Evolutionary conservation across 1,140 invertebrate species (phyloP).

Genomic region (Cydia pomonella): DNA sequence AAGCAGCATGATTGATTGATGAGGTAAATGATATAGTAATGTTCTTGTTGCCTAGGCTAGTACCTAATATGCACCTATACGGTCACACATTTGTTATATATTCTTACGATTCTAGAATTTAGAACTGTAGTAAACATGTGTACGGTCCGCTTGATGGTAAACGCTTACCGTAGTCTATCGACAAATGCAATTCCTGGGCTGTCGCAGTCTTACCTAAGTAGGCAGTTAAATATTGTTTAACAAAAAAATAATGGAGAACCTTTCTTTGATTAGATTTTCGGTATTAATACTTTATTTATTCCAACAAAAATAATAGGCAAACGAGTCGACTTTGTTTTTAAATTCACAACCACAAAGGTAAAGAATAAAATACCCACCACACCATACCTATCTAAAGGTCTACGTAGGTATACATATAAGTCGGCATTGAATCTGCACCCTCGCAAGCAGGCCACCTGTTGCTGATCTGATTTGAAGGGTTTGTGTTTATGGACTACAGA

Average conservation of each 20-base stretch:
- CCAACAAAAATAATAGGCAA: no score
- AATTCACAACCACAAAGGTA: not conserved
- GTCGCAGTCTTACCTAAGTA: no score
- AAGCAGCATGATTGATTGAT: conserved; percentile 8
- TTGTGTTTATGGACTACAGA: not conserved
- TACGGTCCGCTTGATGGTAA: no score
- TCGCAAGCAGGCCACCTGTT: conserved; percentile 26
- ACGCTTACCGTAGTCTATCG: no score
- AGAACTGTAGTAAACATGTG: no score
- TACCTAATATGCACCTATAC: not conserved
- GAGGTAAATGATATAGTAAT: conserved; percentile 17
- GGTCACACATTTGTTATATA: not conserved
- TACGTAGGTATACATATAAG: not conserved
- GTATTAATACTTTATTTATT: no score
- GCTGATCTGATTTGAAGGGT: conserved; percentile 19
- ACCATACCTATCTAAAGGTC: not conserved
- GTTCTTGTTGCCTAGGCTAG: not conserved
- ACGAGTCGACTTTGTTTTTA: no score
- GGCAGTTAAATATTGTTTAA: no score
- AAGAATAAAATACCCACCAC: not conserved
- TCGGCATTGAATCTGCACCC: conserved; percentile 22
- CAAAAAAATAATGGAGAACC: no score
- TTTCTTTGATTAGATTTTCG: no score
- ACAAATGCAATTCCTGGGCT: no score
- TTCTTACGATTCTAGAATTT: not conserved